Conservation (phyloP, 2,113 vertebrate genomes). For the Leucoraja erinaceus region DNA sequence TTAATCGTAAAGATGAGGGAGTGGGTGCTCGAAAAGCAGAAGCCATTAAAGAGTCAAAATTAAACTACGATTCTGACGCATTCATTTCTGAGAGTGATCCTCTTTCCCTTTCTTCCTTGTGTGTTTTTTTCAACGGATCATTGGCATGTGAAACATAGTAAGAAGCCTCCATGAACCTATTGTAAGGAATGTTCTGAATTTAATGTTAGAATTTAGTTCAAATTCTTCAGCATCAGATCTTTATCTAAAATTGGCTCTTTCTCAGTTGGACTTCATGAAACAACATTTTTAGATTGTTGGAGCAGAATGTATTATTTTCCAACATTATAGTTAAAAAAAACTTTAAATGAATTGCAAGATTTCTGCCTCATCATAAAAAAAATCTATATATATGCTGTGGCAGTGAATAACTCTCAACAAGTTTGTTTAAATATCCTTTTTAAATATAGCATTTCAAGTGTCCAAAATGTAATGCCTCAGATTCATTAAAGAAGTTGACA, state of each 20-base stretch:
- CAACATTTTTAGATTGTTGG: neutral
- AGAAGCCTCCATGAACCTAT: neutral
- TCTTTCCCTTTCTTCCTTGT: neutral
- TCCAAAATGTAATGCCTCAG: neutral
- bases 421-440: neutral
- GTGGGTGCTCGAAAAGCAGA: too few relatives aligned
- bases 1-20: too few relatives aligned
- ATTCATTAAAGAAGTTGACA: neutral
- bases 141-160: too few relatives aligned
- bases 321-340: neutral
- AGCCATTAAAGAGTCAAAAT: neutral
- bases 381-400: neutral
- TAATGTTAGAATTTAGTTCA: neutral
- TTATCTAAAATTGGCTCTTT: constrained; percentile 18
- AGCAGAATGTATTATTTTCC: neutral
- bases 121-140: neutral
- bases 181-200: neutral
- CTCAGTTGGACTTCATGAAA: constrained; percentile 1
- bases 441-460: neutral
- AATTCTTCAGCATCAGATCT: neutral
- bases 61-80: neutral
- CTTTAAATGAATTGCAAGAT: neutral
- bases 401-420: neutral
- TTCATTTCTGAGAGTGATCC: neutral
- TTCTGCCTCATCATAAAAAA: neutral